Conservation (phyloP, 2,797 vertebrate species). For the Myotis vivesi region DNA sequence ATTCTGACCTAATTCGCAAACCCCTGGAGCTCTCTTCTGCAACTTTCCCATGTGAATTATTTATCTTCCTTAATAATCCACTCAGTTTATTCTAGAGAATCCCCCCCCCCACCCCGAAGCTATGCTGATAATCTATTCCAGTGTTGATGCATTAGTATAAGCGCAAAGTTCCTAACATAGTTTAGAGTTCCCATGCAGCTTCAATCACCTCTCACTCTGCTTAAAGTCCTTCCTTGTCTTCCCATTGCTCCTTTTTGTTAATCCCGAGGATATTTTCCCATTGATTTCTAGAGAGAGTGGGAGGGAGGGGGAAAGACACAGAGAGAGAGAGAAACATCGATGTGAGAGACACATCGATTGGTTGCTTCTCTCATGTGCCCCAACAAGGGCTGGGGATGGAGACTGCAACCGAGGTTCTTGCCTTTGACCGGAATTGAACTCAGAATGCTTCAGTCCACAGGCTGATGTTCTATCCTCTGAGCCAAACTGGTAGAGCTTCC, state of each 20-base stretch:
- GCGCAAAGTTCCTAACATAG: constrained; percentile 61
- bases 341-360: no score
- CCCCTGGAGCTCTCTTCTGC: not conserved
- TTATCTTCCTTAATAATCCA: constrained; percentile 59
- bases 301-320: no score
- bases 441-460: no score
- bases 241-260: not conserved
- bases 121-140: constrained; percentile 51
- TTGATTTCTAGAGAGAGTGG: no score
- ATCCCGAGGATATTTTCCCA: no score
- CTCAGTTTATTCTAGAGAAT: constrained; percentile 48
- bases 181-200: constrained; percentile 36
- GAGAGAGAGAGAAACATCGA: no score
- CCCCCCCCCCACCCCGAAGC: not conserved
- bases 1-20: constrained; percentile 29
- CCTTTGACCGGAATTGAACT: no score
- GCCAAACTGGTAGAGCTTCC: not conserved
- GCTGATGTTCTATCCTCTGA: no score
- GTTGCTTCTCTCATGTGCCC: no score
- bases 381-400: no score
- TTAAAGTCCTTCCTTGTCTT: not conserved
- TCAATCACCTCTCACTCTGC: not conserved
- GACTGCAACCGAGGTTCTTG: no score
- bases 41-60: constrained; percentile 53
- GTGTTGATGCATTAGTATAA: constrained; percentile 46